A percentile compares a stretch with the other conserved stretches of the same genome.
Evolutionary conservation across 2,797 vertebrate species (phyloP).

Genomic region (Sebastolobus altivelis): DNA sequence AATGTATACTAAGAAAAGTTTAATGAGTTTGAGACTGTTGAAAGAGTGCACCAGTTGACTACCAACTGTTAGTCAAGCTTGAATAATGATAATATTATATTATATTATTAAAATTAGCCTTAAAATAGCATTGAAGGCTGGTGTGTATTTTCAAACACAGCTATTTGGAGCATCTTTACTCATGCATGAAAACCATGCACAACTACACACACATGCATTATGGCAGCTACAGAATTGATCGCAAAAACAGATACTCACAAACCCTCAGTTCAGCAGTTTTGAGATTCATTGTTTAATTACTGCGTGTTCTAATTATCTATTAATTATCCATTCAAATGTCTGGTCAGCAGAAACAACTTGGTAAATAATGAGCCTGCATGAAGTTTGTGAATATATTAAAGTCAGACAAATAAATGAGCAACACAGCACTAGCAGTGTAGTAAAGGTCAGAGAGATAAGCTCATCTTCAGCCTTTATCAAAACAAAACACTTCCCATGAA

Average conservation of each 20-base stretch:
- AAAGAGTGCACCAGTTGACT: neutral
- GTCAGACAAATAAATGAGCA: constrained; percentile 55
- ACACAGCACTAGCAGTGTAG: constrained; percentile 10
- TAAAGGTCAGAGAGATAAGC: constrained; percentile 61
- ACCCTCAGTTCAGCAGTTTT: constrained; percentile 65
- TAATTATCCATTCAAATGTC: constrained; percentile 72
- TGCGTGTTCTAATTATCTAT: constrained; percentile 64
- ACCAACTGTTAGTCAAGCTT: neutral
- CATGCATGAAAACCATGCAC: constrained; percentile 2
- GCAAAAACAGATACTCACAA: constrained; percentile 25
- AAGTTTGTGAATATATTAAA: constrained; percentile 66
- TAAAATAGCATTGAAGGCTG: neutral
- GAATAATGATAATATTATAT: neutral
- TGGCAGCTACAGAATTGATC: constrained; percentile 29
- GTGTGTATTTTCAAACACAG: neutral
- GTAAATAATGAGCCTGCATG: constrained; percentile 68
- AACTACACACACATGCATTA: neutral
- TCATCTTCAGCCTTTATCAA: constrained; percentile 38
- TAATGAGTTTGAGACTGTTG: neutral
- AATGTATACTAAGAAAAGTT: neutral
- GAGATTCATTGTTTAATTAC: constrained; percentile 63
- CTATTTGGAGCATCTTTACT: constrained; percentile 14
- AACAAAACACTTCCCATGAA: constrained; percentile 33
- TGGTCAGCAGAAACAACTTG: constrained; percentile 73
- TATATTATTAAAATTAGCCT: too few species aligned